Base-by-base conservation (phyloP, 2,888 invertebrate genomes). In the Gryllus longicercus region DNA sequence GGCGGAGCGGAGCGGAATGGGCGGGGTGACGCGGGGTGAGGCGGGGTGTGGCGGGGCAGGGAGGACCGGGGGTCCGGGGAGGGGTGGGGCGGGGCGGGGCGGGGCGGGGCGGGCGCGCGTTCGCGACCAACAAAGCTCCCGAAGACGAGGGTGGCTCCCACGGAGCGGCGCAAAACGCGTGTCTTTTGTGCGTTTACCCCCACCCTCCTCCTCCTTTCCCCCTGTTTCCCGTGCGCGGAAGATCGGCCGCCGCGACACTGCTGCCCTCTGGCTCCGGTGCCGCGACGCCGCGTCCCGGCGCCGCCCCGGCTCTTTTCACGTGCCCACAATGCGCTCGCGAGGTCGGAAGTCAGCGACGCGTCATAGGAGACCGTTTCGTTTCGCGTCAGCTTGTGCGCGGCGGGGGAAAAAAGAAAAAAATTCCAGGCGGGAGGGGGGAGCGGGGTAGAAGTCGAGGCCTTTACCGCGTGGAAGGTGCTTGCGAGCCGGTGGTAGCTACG, bases 281-380 rank as follows among this genome's bases (percentile, higher is more conserved):
- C 16, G 25, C 18, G 16, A 63, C 0, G 18, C 63, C 63, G 63
- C 18, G 16, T 5, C 63, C 63, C 5, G 5, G 63, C n/a, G 14
- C n/a, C 63, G 16, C 63, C 1, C 63, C 11, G 63, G 63, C 63
- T 18, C 63, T 63, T 63, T 63, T 63, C 63, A 63, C 63, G 63
- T 0, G 14, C 16, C 63, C n/a, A 63, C n/a, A 63, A 63, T 63
- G n/a, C 63, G n/a, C 63, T 4, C 63, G 63, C n/a, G 16, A n/a
- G 16, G n/a, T 18, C n/a, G 63, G 63, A 63, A 63, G 63, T 63
- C 63, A 63, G 63, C 63, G 63, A n/a, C 16, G 63, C n/a, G 63
- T 18, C 63, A 63, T 63, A 63, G 63, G 63, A 63, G n/a, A 63
- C 63, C 63, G 63, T 63, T 63, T n/a, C 63, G 63, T 63, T 63